These are phyloP conservation scores for Glandiceps talaboti DNA, from an alignment of 53 echinoderm and acorn worm genomes.

Conservation along the genomic window DNA sequence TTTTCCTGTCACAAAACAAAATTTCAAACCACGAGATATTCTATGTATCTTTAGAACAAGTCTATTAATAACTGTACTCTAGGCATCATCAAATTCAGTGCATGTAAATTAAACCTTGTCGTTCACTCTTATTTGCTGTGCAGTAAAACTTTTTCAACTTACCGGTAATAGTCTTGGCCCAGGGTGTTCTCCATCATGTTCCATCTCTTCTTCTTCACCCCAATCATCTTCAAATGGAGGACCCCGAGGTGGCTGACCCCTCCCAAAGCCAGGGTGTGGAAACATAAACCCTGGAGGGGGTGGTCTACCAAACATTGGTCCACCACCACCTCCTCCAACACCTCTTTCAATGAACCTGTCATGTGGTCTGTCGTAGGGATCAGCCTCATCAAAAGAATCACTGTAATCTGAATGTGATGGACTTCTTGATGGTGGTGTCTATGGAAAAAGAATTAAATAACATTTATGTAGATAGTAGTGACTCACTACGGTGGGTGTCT, in stretches of 20 bases:
- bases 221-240: neutral
- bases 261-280: neutral
- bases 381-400: neutral
- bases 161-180: neutral
- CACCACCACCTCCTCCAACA: neutral
- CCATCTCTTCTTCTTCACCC: neutral
- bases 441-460: neutral
- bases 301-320: neutral
- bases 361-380: neutral
- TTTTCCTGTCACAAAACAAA: too few relatives aligned
- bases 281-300: neutral
- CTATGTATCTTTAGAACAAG: too few relatives aligned
- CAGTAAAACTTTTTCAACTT: neutral
- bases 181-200: neutral
- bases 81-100: too few relatives aligned
- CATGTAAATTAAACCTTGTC: too few relatives aligned
- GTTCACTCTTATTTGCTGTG: too few relatives aligned
- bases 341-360: too few relatives aligned
- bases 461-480: too few relatives aligned
- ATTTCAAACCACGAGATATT: too few relatives aligned
- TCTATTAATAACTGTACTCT: too few relatives aligned
- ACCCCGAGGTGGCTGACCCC: neutral
- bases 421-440: neutral
- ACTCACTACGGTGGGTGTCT: neutral
- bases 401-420: neutral